Evolutionary conservation across 2,113 vertebrate genomes (phyloP).

Genomic region (Nansenia antarctica): DNA sequence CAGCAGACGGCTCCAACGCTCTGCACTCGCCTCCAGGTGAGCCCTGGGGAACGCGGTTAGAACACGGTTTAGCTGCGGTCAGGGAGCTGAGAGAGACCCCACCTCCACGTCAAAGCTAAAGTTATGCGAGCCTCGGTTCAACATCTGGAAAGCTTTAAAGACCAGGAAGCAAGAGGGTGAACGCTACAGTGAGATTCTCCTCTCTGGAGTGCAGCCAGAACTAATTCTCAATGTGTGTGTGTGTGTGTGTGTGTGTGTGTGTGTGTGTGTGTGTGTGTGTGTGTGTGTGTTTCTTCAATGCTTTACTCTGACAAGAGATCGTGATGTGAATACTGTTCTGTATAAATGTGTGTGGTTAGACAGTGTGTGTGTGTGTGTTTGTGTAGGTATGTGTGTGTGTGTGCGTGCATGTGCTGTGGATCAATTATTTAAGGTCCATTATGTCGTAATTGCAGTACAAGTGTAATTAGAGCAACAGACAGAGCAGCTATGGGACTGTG

Average conservation of each 20-base stretch:
- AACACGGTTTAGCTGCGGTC: neutral
- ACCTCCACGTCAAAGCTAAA: neutral
- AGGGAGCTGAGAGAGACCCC: neutral
- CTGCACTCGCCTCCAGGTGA: slow-evolving; percentile 93
- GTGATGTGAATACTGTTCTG: too few species aligned
- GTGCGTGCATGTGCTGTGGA: slow-evolving; percentile 34
- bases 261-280: neutral
- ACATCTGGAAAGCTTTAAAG: neutral
- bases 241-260: neutral
- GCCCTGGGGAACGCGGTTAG: slow-evolving; percentile 70
- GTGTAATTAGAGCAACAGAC: slow-evolving; percentile 14
- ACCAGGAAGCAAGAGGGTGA: neutral
- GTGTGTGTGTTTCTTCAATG: slow-evolving; percentile 18
- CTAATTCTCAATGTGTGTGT: neutral
- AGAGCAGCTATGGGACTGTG: slow-evolving; percentile 48
- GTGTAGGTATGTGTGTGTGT: slow-evolving; percentile 13
- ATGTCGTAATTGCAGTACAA: slow-evolving; percentile 30
- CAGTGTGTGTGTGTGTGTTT: neutral
- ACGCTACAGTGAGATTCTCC: neutral
- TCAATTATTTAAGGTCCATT: too few species aligned
- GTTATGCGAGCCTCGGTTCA: too few species aligned
- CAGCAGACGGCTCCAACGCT: slow-evolving; percentile 91
- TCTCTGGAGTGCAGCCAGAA: neutral
- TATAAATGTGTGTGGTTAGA: slow-evolving; percentile 1
- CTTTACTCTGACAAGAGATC: too few species aligned